A percentile compares a stretch with the other conserved stretches of the same genome.
Evolutionary conservation across 2,797 vertebrate species (phyloP).

Genomic region (Onychomys arenicola): DNA sequence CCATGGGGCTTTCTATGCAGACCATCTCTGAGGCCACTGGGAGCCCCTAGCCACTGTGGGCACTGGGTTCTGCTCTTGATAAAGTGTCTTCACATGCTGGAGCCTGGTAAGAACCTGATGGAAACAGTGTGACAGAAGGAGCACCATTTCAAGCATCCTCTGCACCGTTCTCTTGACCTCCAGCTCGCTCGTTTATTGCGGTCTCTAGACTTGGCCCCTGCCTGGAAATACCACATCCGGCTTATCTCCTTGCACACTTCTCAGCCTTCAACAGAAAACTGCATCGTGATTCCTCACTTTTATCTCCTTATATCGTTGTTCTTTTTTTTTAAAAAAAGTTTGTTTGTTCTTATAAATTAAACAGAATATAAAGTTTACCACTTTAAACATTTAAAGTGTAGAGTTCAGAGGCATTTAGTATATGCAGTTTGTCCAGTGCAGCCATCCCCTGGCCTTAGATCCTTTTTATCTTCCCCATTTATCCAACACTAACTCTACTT

Average conservation of each 20-base stretch:
- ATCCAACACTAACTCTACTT: fast-evolving
- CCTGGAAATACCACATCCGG: not conserved
- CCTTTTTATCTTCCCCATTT: not conserved
- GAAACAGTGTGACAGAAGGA: not conserved
- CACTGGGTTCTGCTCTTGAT: not conserved
- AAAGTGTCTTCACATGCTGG: not conserved
- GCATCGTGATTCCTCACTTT: not conserved
- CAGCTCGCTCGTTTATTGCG: not conserved
- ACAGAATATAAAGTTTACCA: not conserved
- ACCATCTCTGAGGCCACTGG: not conserved
- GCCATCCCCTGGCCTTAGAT: not conserved
- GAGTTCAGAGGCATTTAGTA: not conserved
- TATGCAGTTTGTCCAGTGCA: not conserved
- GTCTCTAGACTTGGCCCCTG: not conserved
- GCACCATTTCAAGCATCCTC: not conserved
- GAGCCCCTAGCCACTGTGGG: not conserved
- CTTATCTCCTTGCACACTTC: not conserved
- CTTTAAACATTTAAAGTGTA: not conserved
- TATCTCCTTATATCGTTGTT: not conserved
- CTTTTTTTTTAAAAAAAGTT: not conserved
- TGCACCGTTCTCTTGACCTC: not conserved
- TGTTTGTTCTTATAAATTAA: not conserved
- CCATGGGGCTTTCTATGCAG: not conserved
- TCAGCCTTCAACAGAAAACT: not conserved
- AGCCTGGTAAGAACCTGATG: not conserved